These are phyloP conservation scores for Cheilosia soror DNA, from an alignment of 2,888 invertebrate species.

Conservation along the genomic window DNA sequence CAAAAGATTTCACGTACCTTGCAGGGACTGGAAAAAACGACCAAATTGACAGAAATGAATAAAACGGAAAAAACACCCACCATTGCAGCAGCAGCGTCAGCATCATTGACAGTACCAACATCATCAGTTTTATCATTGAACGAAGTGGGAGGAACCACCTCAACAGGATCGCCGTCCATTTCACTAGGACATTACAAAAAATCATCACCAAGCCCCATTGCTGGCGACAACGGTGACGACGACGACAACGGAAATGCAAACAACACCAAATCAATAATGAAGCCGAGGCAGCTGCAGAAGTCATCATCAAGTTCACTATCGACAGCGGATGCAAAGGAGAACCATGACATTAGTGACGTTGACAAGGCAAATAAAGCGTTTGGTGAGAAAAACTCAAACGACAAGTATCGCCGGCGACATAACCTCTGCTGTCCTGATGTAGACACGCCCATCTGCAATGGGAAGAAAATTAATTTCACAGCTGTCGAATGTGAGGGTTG, in stretches of 20 bases:
- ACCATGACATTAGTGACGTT: conserved; percentile 56
- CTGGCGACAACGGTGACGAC: not conserved
- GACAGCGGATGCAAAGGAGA: conserved; percentile 48
- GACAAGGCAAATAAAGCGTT: conserved; percentile 59
- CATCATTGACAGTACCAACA: conserved; percentile 48
- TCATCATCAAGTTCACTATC: conserved; percentile 56
- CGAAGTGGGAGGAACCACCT: conserved; percentile 21
- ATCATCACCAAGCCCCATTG: conserved; percentile 16
- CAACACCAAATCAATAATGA: conserved; percentile 60
- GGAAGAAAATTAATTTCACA: conserved; percentile 53
- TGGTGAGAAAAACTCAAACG: conserved; percentile 57
- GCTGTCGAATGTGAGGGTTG: conserved; percentile 62
- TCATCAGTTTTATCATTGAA: conserved; percentile 53
- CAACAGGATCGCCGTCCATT: conserved; percentile 34
- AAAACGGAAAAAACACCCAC: conserved; percentile 21
- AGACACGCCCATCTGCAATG: conserved; percentile 54
- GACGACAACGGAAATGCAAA: conserved; percentile 61
- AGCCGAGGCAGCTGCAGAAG: conserved; percentile 43
- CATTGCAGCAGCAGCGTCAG: conserved; percentile 44
- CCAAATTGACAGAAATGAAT: not conserved
- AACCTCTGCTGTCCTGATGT: conserved; percentile 30
- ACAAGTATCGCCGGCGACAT: conserved; percentile 14
- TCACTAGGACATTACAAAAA: conserved; percentile 44
- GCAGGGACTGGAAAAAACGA: conserved; percentile 9
- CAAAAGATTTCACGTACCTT: conserved; percentile 31